Conservation (phyloP, 2,888 invertebrate genomes). For the Cepaea hortensis region DNA sequence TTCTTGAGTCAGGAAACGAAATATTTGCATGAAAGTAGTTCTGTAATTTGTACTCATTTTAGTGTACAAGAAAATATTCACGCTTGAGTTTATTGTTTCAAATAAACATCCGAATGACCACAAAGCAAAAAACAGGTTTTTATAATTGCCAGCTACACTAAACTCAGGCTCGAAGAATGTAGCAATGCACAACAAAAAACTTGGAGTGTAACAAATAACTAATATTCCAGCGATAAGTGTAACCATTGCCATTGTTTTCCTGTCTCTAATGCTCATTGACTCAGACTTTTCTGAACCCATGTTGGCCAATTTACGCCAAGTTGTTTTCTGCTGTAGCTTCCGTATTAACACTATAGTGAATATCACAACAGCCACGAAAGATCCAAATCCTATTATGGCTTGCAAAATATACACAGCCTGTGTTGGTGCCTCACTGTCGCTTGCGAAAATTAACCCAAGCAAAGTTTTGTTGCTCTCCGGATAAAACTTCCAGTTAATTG, state of each 20-base stretch:
- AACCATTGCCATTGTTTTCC: not conserved
- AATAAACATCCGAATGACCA: not conserved
- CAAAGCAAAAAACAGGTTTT: not conserved
- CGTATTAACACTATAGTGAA: not conserved
- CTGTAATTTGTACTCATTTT: conserved; percentile 8
- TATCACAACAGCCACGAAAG: not conserved
- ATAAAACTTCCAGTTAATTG: not conserved
- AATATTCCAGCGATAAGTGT: not conserved
- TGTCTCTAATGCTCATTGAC: not conserved
- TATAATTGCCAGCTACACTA: not conserved
- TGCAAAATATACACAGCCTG: not conserved
- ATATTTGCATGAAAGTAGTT: not conserved
- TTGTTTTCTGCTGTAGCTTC: not conserved
- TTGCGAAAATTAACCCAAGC: not conserved
- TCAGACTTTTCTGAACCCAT: not conserved
- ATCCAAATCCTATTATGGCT: not conserved
- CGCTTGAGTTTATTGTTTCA: conserved; percentile 1
- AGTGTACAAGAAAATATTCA: not conserved
- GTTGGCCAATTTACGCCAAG: not conserved
- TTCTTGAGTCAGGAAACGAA: too few species aligned
- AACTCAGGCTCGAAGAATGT: not conserved
- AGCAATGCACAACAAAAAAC: not conserved
- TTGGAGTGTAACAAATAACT: not conserved
- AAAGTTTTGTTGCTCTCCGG: not conserved
- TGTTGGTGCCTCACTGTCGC: not conserved